These are phyloP conservation scores for Nomada fabriciana DNA, from an alignment of 2,888 invertebrate species.

Conservation along the genomic window DNA sequence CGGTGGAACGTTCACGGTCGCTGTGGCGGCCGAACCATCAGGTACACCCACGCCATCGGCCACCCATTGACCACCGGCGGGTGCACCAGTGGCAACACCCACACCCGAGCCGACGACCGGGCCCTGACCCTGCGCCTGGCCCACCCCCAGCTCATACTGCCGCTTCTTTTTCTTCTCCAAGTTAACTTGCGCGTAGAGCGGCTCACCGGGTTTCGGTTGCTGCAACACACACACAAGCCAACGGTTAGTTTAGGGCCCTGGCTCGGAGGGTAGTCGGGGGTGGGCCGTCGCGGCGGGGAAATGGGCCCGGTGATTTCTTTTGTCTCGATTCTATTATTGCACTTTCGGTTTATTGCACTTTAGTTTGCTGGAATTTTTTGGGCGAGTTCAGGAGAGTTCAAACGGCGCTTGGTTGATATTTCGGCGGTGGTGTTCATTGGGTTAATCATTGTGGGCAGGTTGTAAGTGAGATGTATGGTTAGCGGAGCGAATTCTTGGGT, in stretches of 20 bases:
- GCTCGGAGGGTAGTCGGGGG: conserved; percentile 41
- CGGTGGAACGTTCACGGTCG: conserved; percentile 79
- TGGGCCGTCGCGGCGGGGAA: conserved; percentile 45
- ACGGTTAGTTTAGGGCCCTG: conserved; percentile 74
- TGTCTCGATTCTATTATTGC: too few species aligned
- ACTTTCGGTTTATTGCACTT: background rate
- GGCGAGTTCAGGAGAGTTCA: too few species aligned
- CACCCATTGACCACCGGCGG: conserved; percentile 76
- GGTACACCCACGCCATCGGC: conserved; percentile 68
- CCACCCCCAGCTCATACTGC: conserved; percentile 83
- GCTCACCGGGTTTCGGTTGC: conserved; percentile 87
- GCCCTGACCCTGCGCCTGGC: conserved; percentile 80
- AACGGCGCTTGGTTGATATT: too few species aligned
- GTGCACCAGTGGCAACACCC: conserved; percentile 71
- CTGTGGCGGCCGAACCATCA: conserved; percentile 66
- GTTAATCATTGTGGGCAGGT: too few species aligned
- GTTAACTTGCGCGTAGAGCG: conserved; percentile 88
- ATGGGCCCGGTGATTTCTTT: conserved; percentile 26
- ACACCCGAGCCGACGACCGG: conserved; percentile 65
- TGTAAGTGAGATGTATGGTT: too few species aligned
- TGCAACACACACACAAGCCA: conserved; percentile 83
- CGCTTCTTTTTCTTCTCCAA: conserved; percentile 87
- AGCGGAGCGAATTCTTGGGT: too few species aligned
- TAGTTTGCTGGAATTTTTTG: background rate
- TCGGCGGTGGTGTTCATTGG: too few species aligned